Evolutionary conservation across 1,140 invertebrate genomes (phyloP).

Genomic region (Drosophila seguyi): DNA sequence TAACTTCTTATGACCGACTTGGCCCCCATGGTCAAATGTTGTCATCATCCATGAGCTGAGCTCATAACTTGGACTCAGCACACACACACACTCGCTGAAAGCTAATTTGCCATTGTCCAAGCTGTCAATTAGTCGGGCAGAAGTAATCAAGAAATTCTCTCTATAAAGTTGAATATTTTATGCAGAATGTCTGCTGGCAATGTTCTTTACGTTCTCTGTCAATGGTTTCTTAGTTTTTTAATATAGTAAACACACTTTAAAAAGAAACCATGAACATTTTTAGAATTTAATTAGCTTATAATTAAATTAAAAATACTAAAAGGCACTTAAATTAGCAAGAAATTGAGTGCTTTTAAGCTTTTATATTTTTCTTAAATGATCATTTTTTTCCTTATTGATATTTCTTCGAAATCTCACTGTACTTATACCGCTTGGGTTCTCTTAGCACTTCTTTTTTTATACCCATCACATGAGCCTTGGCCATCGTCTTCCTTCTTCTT

Average conservation of each 20-base stretch:
- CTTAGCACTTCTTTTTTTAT: slow-evolving; percentile 1
- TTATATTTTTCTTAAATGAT: background rate
- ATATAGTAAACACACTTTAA: background rate
- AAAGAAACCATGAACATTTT: background rate
- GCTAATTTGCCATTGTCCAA: slow-evolving; percentile 40
- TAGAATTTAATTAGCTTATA: background rate
- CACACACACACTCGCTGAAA: slow-evolving; percentile 21
- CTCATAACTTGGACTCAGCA: slow-evolving; percentile 35
- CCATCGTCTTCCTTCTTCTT: slow-evolving; percentile 10
- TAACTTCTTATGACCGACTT: slow-evolving; percentile 32
- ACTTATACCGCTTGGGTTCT: background rate
- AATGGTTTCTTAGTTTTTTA: slow-evolving; percentile 2
- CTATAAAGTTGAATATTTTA: slow-evolving; percentile 14
- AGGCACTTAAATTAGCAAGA: background rate
- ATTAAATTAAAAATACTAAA: background rate
- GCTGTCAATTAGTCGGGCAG: slow-evolving; percentile 43
- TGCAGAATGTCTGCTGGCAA: slow-evolving; percentile 9
- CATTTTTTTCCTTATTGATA: too few species aligned
- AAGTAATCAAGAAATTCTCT: slow-evolving; percentile 24
- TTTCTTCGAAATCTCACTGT: background rate
- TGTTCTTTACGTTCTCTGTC: background rate
- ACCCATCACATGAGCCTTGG: background rate
- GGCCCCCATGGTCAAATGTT: slow-evolving; percentile 38
- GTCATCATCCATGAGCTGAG: slow-evolving; percentile 45
- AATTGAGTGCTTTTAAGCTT: too few species aligned